These are phyloP conservation scores for Lepisosteus oculatus DNA, from an alignment of 2,113 vertebrate species.

Conservation along the genomic window DNA sequence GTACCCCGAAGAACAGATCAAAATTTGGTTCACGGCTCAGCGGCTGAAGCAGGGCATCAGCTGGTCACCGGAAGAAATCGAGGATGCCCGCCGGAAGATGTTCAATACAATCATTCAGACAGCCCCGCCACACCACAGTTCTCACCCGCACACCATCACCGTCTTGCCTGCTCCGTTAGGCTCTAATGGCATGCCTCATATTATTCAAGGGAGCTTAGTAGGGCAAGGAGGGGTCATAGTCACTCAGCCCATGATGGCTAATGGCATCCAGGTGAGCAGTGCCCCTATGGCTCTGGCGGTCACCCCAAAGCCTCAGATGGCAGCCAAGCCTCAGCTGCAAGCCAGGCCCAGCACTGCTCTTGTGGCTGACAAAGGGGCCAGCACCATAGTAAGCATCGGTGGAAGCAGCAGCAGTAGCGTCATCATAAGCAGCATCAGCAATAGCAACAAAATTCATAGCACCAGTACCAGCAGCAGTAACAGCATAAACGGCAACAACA, in stretches of 20 bases:
- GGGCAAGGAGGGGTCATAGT: constrained; percentile 86
- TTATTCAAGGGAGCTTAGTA: constrained; percentile 83
- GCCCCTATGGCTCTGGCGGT: constrained; percentile 81
- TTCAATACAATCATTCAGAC: constrained; percentile 97
- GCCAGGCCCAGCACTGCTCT: constrained; percentile 64
- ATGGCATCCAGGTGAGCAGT: constrained; percentile 80
- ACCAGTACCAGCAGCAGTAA: constrained; percentile 31
- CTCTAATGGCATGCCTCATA: constrained; percentile 74
- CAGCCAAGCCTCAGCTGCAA: constrained; percentile 72
- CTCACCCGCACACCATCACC: constrained; percentile 77
- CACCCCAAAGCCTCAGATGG: constrained; percentile 74
- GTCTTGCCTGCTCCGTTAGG: constrained; percentile 86
- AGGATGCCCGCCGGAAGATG: constrained; percentile 97
- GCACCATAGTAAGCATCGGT: constrained; percentile 62
- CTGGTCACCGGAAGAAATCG: constrained; percentile 98
- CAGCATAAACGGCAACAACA: constrained; percentile 15
- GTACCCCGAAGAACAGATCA: constrained; percentile 96
- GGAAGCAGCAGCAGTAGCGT: constrained; percentile 59
- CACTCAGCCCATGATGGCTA: constrained; percentile 85
- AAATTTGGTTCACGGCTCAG: constrained; percentile 98
- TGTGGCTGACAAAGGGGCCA: constrained; percentile 65
- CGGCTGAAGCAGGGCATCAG: constrained; percentile 96
- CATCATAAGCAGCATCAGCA: constrained; percentile 50
- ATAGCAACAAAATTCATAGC: constrained; percentile 48
- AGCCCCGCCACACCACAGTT: constrained; percentile 57